A percentile compares a stretch with the other conserved stretches of the same genome.
Evolutionary conservation across 2,113 vertebrate genomes (phyloP).

Genomic region (Sylvietta virens): DNA sequence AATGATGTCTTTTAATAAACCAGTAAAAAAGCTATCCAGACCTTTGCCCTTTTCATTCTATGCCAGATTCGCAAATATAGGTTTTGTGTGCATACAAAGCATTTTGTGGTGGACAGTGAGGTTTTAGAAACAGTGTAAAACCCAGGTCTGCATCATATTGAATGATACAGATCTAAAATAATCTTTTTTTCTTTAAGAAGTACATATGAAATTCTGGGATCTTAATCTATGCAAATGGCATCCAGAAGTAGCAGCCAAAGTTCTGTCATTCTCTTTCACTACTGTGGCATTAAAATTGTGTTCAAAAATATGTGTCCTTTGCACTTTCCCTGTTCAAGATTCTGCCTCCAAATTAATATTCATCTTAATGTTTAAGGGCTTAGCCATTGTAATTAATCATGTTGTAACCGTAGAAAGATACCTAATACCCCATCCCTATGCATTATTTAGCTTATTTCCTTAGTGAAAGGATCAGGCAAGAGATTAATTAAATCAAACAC

Average conservation of each 20-base stretch:
- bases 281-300: neutral
- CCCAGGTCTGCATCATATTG: neutral
- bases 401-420: slow-evolving; percentile 48
- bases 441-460: slow-evolving; percentile 65
- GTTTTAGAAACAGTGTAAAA: neutral
- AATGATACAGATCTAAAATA: neutral
- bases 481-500: slow-evolving; percentile 64
- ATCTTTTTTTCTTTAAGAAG: neutral
- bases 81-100: neutral
- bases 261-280: slow-evolving; percentile 5
- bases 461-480: slow-evolving; percentile 36
- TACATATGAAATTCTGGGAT: neutral
- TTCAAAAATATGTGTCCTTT: slow-evolving; percentile 7
- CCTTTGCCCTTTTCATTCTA: neutral
- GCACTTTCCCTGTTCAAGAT: slow-evolving; percentile 32
- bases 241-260: neutral
- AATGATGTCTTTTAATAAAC: neutral
- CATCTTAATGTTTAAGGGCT: slow-evolving; percentile 39
- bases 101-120: neutral
- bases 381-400: slow-evolving; percentile 68
- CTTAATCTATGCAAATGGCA: neutral
- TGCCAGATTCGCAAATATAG: neutral
- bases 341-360: slow-evolving; percentile 63
- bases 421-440: slow-evolving; percentile 44
- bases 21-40: neutral